Base-by-base conservation (phyloP, 2,113 vertebrate species). In the Gavia stellata region DNA sequence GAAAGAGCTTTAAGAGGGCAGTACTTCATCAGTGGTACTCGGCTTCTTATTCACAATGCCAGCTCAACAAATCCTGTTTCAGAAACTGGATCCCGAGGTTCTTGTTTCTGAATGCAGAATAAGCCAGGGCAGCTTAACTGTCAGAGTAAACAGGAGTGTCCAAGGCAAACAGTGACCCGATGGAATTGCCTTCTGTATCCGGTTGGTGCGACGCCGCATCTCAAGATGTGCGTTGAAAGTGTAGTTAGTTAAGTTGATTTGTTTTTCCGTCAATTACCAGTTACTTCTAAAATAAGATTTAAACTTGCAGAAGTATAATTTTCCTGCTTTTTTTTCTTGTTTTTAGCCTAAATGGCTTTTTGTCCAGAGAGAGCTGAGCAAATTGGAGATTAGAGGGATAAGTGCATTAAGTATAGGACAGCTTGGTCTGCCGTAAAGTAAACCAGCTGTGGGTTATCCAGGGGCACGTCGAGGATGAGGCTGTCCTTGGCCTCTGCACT, bases 391-490 rank as follows among this genome's bases (percentile, higher is more conserved):
- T 2, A 73, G 45, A 28, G 12, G 31, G 20, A 5, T 10, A 26
- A 47, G 49, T 11, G 25, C 24, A 20, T 52, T 47, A 61, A 79
- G 36, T 47, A 18, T 9, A 67, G 74, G 82, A 25, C 61, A 50
- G n/a, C 47, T 81, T 55, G 61, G 15, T 33, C 45, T 80, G 56
- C 52, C 40, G 52, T 17, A 5, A 9, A 52, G 47, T 23, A 23
- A 73, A 45, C 38, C 19, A 42, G 26, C 45, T 44, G 38, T 53
- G 52, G 44, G 31, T 42, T 80, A 19, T 34, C 3, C 4, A 2
- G 2, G 14, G 34, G 53, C 38, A 29, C 4, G 3, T 24, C 0
- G 5, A 50, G n/a, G 14, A 10, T 34, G 44, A 49, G 74, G 31
- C 58, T 31, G 11, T 71, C 71, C 55, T 52, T 58, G 62, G 49